Evolutionary conservation across 2,888 invertebrate species (phyloP), one percentile per base, ranked within the genome.

Genomic region (Synergus japonicus): DNA sequence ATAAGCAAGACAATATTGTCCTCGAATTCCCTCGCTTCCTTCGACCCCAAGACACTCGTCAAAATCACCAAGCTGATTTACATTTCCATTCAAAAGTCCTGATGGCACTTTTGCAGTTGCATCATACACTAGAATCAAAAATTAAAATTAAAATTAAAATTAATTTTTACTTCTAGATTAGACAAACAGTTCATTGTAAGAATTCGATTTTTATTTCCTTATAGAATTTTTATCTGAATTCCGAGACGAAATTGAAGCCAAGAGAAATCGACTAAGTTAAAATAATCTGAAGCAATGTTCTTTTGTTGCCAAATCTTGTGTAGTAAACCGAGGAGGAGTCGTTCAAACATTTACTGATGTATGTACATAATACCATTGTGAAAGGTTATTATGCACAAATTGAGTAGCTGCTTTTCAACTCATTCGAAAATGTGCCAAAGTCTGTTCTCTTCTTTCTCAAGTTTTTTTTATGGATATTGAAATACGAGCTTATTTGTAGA

Each of bases 21-120:
- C 95, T 65, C 89, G 91, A 73, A 95, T 93, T 0, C 93, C 93
- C 0, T 93, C 93, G 64, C 89, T 89, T 80, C 90, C 88, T 54
- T 90, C 87, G 63, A 90, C 84, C 9, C 90, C 87, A 49, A 96
- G 91, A 88, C 96, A 96, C 88, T 95, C 95, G 91, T 96, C 95
- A 86, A 94, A 95, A 91, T 96, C 95, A 0, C 96, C 96, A 76
- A 94, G 94, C 86, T 96, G 96, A 92, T 96, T 95, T 8, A 94
- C 94, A 86, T 96, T 96, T 12, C 96, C 96, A 86, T 93, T 95
- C 29, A 96, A 90, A 65, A 96, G 93, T 49, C 96, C 96, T 0
- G 96, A 94, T 0, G 96, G 94, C 8, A 95, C 93, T 90, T 96
- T 96, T 2, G 95, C 96, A 4, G 95, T 94, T n/a, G 96, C 94